Base-by-base conservation (phyloP, 2,888 invertebrate genomes). In the Eupithecia insigniata region DNA sequence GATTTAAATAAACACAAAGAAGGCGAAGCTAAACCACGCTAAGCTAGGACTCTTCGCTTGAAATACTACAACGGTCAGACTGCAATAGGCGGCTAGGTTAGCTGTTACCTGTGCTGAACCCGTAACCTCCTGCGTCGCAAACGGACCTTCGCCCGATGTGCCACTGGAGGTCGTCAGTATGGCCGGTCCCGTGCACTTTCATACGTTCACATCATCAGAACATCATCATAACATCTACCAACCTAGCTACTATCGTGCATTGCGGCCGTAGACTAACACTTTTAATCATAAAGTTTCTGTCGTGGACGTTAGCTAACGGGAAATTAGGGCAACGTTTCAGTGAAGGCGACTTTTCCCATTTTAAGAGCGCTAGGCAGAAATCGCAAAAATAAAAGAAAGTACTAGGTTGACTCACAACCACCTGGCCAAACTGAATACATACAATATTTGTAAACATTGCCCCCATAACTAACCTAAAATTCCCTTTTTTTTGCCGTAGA, bases 201-300 rank as follows among this genome's bases (percentile, higher is more conserved):
- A 0, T 16, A 14, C 39, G 16, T 10, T 32, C 10, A 36, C 5
- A 43, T 18, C n/a, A n/a, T n/a, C n/a, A n/a, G n/a, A n/a, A n/a
- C n/a, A n/a, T n/a, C n/a, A n/a, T n/a, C n/a, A n/a, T n/a, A n/a
- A n/a, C n/a, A n/a, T n/a, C 12, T 6, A 12, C 26, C 26, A 26
- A 55, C 10, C 51, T 8, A 43, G 43, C 18, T 43, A 4, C n/a
- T 51, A 7, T 32, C 32, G 2, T 6, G 12, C 51, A 55, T 22
- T 55, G 51, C 51, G 12, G 22, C 26, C 26, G 51, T 26, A 4
- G 14, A 64, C 26, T 66, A 72, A 64, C 64, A 36, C 26, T 66
- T 66, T 69, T 61, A 72, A 72, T 68, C 46, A 30, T 28, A 61
- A 68, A 66, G 66, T 72, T 68, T 69, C 66, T 62, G 61, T 69